Base-by-base conservation (phyloP, 2,113 vertebrate species). In the Todiramphus chloris region DNA sequence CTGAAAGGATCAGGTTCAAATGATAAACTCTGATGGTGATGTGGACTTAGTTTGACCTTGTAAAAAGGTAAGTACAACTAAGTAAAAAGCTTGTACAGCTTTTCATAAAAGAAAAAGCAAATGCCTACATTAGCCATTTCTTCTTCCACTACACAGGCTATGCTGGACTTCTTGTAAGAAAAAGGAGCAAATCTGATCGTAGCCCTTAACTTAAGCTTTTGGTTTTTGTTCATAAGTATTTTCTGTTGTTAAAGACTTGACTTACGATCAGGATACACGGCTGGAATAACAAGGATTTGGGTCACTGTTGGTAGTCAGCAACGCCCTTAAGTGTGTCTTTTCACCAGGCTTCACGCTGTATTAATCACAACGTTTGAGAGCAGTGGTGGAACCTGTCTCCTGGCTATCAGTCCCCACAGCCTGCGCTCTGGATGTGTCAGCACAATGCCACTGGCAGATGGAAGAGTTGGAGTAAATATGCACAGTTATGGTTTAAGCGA, bases 401-500 rank as follows among this genome's bases (percentile, higher is more conserved):
- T 82, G 0, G 1, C 79, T 70, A 48, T 62, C 68, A 46, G 68
- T 33, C 68, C 76, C 62, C 4, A 0, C 69, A 50, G 87, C 70
- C 92, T 75, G 72, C 21, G 68, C 7, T 6, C 86, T 74, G 88
- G 73, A 81, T 80, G 62, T 60, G 43, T 66, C 88, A 85, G 93
- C 87, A 86, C 68, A 86, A 56, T 74, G 90, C 44, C 1, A 11
- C 28, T 85, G 93, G 89, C 94, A 95, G 91, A 94, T 93, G 90
- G 84, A 83, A 67, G 79, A 60, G 43, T 41, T 74, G 91, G 62
- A 37, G 86, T 93, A 96, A 93, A 97, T 93, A 82, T 1, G 55
- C 56, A 33, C 28, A 83, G 91, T 79, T 97, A 94, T 93, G 92
- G 82, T 95, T 96, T 92, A 91, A 96, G 28, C 50, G 87, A 89